phyloP scores from a whole-genome alignment of 2,888 invertebrate species.

The Ectobius pallidus region DNA sequence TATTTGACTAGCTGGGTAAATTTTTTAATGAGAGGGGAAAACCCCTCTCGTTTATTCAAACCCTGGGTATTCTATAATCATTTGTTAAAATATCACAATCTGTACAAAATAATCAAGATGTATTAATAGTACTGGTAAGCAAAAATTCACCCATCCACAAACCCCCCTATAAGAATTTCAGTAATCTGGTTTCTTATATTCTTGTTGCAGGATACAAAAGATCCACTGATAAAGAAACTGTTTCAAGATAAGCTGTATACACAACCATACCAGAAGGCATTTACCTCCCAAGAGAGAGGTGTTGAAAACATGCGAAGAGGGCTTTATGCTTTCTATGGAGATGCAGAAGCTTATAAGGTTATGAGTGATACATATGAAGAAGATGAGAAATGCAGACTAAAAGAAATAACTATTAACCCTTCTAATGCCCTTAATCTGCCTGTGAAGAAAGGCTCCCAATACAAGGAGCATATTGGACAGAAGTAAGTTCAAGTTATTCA shows the following conservation, averaged over 20 bases:
- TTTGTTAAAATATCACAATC: too few relatives aligned
- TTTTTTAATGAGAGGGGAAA: too few relatives aligned
- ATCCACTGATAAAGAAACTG: constrained; percentile 7
- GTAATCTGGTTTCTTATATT: too few relatives aligned
- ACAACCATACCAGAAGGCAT: background rate
- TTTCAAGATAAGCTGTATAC: background rate
- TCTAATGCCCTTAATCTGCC: background rate
- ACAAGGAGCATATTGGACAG: background rate
- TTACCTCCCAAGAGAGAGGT: background rate
- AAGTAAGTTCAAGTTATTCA: background rate
- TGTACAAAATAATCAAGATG: too few relatives aligned
- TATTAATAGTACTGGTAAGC: too few relatives aligned
- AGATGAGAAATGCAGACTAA: constrained; percentile 23
- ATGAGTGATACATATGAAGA: constrained; percentile 26
- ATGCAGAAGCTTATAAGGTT: constrained; percentile 4
- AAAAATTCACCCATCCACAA: too few relatives aligned
- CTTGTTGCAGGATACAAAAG: background rate
- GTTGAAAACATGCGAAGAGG: constrained; percentile 2
- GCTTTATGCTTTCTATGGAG: constrained; percentile 18
- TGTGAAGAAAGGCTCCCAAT: background rate
- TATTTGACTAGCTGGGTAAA: too few relatives aligned
- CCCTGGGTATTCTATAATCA: too few relatives aligned
- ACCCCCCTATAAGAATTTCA: too few relatives aligned
- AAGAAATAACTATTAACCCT: background rate
- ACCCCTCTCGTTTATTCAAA: too few relatives aligned